Evolutionary conservation across 2,888 invertebrate genomes (phyloP).

Genomic region (Agrotis clavis): DNA sequence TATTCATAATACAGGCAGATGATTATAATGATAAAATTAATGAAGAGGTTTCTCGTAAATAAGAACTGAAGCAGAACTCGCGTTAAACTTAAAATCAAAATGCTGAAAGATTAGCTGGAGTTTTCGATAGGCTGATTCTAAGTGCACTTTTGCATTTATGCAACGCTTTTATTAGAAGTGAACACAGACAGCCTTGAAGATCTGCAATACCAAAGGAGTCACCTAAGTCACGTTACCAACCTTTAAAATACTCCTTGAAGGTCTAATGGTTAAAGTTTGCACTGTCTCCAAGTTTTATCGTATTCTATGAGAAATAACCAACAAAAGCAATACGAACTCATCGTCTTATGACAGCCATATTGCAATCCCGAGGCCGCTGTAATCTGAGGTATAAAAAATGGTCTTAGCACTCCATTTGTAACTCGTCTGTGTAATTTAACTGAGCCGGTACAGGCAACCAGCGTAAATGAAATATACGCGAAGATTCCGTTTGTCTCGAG

Average conservation of each 20-base stretch:
- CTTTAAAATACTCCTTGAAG: slow-evolving; percentile 9
- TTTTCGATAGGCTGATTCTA: neutral
- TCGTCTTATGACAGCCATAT: neutral
- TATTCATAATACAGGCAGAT: too few relatives aligned
- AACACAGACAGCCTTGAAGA: slow-evolving; percentile 20
- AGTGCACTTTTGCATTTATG: neutral
- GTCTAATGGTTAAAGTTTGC: too few relatives aligned
- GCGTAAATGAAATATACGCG: slow-evolving; percentile 46
- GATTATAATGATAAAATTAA: too few relatives aligned
- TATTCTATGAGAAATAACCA: neutral
- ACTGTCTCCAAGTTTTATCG: neutral
- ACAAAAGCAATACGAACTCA: neutral
- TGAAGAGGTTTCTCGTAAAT: too few relatives aligned
- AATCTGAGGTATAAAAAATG: neutral
- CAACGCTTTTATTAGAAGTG: neutral
- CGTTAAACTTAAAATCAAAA: neutral
- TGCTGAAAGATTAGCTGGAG: neutral
- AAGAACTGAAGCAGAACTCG: too few relatives aligned
- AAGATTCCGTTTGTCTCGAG: slow-evolving; percentile 46
- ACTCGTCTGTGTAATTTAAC: slow-evolving; percentile 21
- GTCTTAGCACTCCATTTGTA: slow-evolving; percentile 39
- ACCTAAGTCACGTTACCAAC: slow-evolving; percentile 27
- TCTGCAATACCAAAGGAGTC: slow-evolving; percentile 35
- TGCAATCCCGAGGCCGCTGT: neutral
- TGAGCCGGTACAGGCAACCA: slow-evolving; percentile 28